Evolutionary conservation across 2,888 invertebrate genomes (phyloP).

Genomic region (Acronicta aceris): DNA sequence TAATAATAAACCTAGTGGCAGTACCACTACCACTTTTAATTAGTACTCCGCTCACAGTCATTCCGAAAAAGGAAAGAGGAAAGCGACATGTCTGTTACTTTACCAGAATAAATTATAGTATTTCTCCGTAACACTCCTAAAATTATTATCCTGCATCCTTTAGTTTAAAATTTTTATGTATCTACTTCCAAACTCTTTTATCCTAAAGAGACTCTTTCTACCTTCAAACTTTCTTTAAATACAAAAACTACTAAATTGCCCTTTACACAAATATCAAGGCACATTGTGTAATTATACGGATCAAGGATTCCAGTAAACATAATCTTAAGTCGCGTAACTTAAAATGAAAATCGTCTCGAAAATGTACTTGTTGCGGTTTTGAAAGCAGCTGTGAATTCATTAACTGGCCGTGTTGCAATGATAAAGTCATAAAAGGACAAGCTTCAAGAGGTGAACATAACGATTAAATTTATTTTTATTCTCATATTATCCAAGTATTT

Average conservation of each 20-base stretch:
- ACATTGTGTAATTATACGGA: slow-evolving; percentile 41
- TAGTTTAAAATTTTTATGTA: slow-evolving; percentile 7
- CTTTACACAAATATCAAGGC: slow-evolving; percentile 42
- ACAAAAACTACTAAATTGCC: slow-evolving; percentile 2
- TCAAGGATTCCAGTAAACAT: slow-evolving; percentile 48
- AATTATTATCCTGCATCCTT: slow-evolving; percentile 16
- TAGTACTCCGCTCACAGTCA: not conserved
- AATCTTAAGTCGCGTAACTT: slow-evolving; percentile 32
- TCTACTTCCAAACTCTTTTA: no score
- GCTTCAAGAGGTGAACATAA: slow-evolving; percentile 46
- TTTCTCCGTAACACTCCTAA: slow-evolving; percentile 11
- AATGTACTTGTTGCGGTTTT: slow-evolving; percentile 37
- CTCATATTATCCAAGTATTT: slow-evolving; percentile 25
- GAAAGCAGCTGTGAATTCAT: slow-evolving; percentile 59
- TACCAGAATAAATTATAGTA: slow-evolving; percentile 15
- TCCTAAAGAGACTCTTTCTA: no score
- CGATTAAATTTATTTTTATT: slow-evolving; percentile 46
- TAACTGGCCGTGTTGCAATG: slow-evolving; percentile 56
- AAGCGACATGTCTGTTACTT: slow-evolving; percentile 18
- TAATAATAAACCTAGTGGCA: slow-evolving; percentile 5
- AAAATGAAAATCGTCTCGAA: slow-evolving; percentile 35
- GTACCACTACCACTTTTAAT: slow-evolving; percentile 23
- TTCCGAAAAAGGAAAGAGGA: slow-evolving; percentile 8
- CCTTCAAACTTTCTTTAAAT: slow-evolving; percentile 16
- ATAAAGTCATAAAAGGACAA: slow-evolving; percentile 62